phyloP scores from a whole-genome alignment of 2,113 vertebrate species.

The Camelus bactrianus region DNA sequence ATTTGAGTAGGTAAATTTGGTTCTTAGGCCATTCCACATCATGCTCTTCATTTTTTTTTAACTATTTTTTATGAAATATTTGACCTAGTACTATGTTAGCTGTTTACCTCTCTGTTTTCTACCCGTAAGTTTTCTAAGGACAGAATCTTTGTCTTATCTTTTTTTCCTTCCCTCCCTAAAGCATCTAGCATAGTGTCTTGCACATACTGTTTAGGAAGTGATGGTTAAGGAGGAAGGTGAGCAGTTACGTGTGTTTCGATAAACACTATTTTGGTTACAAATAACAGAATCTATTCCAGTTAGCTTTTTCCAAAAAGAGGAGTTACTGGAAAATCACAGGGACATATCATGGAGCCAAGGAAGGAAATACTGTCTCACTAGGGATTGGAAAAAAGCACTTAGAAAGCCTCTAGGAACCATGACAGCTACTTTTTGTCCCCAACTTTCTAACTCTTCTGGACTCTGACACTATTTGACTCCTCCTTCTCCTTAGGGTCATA shows the following conservation, averaged over 20 bases:
- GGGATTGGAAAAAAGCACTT: background rate
- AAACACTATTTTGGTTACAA: slow-evolving; percentile 12
- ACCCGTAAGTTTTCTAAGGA: background rate
- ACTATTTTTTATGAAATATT: slow-evolving; percentile 8
- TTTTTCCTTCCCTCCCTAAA: background rate
- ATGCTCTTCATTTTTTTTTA: background rate
- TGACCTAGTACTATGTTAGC: background rate
- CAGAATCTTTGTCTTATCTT: slow-evolving; percentile 1
- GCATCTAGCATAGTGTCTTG: background rate
- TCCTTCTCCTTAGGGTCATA: background rate
- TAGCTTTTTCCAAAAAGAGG: background rate
- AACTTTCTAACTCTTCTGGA: background rate
- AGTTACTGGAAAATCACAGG: slow-evolving; percentile 10
- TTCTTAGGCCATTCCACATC: background rate
- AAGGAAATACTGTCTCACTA: background rate
- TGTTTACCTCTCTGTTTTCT: slow-evolving; percentile 2
- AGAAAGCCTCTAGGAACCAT: background rate
- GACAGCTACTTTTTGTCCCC: background rate
- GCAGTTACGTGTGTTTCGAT: background rate
- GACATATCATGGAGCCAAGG: background rate
- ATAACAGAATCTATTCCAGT: background rate
- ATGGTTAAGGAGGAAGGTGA: background rate
- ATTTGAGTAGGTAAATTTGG: slow-evolving; percentile 12
- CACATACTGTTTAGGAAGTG: background rate
- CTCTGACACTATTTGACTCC: background rate